Evolutionary conservation across 2,113 vertebrate species (phyloP).

Genomic region (Microcebus griseorufus): DNA sequence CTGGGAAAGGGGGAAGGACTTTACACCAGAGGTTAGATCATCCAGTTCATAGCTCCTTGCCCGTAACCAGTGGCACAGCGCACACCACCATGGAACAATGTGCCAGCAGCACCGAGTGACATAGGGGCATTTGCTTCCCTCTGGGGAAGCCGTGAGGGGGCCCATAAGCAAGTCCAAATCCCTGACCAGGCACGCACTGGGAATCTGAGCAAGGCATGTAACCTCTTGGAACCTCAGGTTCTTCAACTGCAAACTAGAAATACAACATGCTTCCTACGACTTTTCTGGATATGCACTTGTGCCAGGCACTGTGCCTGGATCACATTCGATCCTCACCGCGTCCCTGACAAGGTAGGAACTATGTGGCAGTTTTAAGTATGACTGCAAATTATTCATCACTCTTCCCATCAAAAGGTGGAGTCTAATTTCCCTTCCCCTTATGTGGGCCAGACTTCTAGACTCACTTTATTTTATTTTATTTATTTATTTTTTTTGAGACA

Average conservation of each 20-base stretch:
- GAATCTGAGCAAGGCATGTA: not conserved
- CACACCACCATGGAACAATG: accelerated
- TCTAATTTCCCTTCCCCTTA: not conserved
- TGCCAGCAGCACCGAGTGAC: accelerated
- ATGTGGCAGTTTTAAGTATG: not conserved
- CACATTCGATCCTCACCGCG: not conserved
- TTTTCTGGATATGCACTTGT: too few species aligned
- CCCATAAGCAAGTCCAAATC: not conserved
- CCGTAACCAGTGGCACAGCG: not conserved
- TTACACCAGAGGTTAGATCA: not conserved
- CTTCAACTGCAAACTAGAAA: not conserved
- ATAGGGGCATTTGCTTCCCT: not conserved
- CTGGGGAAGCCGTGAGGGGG: accelerated
- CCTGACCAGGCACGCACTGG: not conserved
- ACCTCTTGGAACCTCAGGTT: not conserved
- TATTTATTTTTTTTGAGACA: too few species aligned
- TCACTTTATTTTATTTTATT: not conserved
- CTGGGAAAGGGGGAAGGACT: not conserved
- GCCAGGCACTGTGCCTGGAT: not conserved
- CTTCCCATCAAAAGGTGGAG: not conserved
- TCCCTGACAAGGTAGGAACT: not conserved
- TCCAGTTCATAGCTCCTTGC: not conserved
- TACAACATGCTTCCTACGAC: not conserved
- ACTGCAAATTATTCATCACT: not conserved
- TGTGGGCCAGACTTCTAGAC: not conserved